These are phyloP conservation scores for Phoeniculus purpureus DNA, from an alignment of 2,797 vertebrate genomes.

Conservation along the genomic window DNA sequence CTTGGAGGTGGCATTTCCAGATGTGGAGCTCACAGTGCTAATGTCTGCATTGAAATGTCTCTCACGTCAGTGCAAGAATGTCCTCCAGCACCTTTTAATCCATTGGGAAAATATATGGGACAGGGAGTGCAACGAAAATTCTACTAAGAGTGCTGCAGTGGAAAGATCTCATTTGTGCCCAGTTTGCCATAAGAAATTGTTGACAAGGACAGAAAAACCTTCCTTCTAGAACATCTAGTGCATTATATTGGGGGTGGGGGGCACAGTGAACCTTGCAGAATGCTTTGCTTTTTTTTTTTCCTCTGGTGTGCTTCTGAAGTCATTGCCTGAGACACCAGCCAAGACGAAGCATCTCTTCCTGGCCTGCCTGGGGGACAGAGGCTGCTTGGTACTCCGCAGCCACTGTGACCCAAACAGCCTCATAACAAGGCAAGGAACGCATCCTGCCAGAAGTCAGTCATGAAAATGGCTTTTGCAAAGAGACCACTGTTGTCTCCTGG, in stretches of 20 bases:
- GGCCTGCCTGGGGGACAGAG: background rate
- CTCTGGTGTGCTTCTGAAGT: background rate
- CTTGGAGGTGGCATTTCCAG: background rate
- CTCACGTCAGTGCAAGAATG: background rate
- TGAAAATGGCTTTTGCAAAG: background rate
- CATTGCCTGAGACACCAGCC: background rate
- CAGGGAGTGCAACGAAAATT: background rate
- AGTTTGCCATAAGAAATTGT: background rate
- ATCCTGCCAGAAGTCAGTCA: background rate
- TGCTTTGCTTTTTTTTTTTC: background rate
- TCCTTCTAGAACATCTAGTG: background rate
- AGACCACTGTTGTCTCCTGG: background rate
- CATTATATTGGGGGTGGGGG: too few species aligned
- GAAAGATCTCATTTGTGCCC: background rate
- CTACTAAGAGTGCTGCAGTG: background rate
- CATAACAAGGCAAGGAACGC: background rate
- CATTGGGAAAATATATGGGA: background rate
- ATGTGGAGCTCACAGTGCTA: background rate
- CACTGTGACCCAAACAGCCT: fast-evolving
- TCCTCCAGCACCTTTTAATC: background rate
- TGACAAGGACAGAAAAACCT: background rate
- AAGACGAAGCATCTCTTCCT: background rate
- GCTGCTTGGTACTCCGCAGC: background rate
- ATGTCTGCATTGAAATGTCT: background rate
- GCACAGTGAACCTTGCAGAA: background rate